Conservation (phyloP, 64 coral and sea anemone species). For the Hydrozoanthus tunicans region DNA sequence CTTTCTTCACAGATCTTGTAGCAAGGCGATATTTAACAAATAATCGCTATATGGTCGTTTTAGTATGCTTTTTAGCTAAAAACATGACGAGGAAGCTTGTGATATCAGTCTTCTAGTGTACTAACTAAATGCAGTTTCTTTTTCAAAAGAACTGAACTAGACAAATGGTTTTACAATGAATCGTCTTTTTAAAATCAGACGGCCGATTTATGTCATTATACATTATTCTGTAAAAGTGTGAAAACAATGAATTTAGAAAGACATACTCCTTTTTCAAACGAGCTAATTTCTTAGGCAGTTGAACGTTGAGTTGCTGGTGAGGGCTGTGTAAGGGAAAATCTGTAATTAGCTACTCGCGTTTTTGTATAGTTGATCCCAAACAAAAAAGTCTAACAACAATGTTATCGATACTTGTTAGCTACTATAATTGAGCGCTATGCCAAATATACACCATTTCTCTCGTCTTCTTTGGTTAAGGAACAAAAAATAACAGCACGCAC, state of each 20-base stretch:
- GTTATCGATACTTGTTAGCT: no score
- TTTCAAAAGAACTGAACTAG: not conserved
- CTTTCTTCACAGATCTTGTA: not conserved
- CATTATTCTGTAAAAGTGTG: not conserved
- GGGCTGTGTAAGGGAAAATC: no score
- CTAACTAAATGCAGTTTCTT: not conserved
- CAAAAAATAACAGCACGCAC: no score
- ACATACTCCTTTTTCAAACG: not conserved
- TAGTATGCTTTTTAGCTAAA: not conserved
- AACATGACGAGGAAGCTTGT: not conserved
- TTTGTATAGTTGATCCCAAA: no score
- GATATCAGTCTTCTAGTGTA: not conserved
- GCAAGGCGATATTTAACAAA: conserved; percentile 15
- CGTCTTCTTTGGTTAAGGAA: no score
- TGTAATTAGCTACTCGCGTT: no score
- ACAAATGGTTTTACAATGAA: not conserved
- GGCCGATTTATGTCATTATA: not conserved
- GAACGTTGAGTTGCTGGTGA: no score
- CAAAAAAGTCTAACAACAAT: no score
- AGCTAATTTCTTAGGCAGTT: not conserved
- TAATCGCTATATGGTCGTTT: not conserved
- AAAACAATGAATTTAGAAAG: not conserved
- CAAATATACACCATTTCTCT: no score
- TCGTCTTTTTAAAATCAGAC: no score
- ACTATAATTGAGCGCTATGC: no score